Base-by-base conservation (phyloP, 2,113 vertebrate species). In the Thinocorus orbignyianus region DNA sequence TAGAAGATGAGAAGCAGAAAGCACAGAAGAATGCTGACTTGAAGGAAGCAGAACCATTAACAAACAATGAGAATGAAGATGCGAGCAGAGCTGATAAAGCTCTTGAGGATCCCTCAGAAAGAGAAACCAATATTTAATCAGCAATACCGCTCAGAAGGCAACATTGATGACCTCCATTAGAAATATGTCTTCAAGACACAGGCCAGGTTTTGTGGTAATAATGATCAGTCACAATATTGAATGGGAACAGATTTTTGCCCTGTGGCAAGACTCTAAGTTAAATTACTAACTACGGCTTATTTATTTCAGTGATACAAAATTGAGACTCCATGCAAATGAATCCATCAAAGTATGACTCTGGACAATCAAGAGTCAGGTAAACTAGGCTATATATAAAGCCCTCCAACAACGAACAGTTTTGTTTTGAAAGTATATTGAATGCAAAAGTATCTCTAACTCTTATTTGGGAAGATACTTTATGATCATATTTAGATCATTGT, bases 71-170 rank as follows among this genome's bases (percentile, higher is more conserved):
- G 62, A 96, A 84, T 1, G 97, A 98, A 26, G 98, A 98, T 64
- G 68, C 73, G 9, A 86, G 95, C 80, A 96, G 96, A 89, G 80
- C 41, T 42, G 70, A 97, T 25, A 97, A 97, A 82, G 73, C 95
- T 70, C 77, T 93, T 44, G 96, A 91, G 30, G 96, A 97, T 70
- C 81, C 97, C 8, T 98, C 99, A 95, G 99, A 99, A 97, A 98
- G 98, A 88, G 99, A 99, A 98, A 99, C 99, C 30, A 99, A 99
- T 97, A 99, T 99, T 97, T 99, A 99, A 95, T 44, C 81, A 72
- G 46, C 93, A 58, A 6, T 65, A n/a, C 57, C 72, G 23, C 49
- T 95, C 85, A 86, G 58, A 97, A 85, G 64, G 90, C 81, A 94
- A 88, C 81, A 82, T 97, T 97, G 92, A 84, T 96, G 54, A 96